Evolutionary conservation across 2,888 invertebrate genomes (phyloP).

Genomic region (Abrostola triplasia): DNA sequence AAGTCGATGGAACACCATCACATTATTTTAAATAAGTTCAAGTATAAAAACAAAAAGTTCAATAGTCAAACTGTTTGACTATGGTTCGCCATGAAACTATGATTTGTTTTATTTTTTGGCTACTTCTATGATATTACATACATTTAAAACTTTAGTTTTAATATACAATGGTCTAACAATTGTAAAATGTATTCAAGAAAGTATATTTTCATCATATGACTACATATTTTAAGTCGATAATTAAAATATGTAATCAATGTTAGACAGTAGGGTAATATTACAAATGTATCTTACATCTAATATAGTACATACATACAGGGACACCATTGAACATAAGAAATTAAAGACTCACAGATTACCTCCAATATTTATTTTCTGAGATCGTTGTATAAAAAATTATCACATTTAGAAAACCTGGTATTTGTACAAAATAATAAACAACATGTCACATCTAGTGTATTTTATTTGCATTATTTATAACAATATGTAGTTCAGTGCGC

Average conservation of each 20-base stretch:
- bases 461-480: constrained; percentile 53
- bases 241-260: constrained; percentile 4
- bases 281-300: constrained; percentile 40
- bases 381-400: constrained; percentile 47
- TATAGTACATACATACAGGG: constrained; percentile 40
- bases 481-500: constrained; percentile 27
- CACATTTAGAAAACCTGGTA: constrained; percentile 42
- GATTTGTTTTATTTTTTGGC: background rate
- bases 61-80: constrained; percentile 9
- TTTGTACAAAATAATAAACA: constrained; percentile 53
- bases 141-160: background rate
- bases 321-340: constrained; percentile 41
- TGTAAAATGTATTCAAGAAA: background rate
- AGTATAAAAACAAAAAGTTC: constrained; percentile 28
- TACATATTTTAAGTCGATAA: constrained; percentile 1
- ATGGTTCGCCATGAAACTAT: background rate
- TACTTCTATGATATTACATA: background rate
- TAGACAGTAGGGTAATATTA: constrained; percentile 1
- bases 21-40: constrained; percentile 30
- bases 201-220: background rate
- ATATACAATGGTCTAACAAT: background rate
- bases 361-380: constrained; percentile 56
- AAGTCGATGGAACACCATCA: constrained; percentile 32
- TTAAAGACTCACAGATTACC: constrained; percentile 50
- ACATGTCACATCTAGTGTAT: constrained; percentile 41